phyloP scores from a whole-genome alignment of 2,888 invertebrate genomes.

The Hetaerina titia region DNA sequence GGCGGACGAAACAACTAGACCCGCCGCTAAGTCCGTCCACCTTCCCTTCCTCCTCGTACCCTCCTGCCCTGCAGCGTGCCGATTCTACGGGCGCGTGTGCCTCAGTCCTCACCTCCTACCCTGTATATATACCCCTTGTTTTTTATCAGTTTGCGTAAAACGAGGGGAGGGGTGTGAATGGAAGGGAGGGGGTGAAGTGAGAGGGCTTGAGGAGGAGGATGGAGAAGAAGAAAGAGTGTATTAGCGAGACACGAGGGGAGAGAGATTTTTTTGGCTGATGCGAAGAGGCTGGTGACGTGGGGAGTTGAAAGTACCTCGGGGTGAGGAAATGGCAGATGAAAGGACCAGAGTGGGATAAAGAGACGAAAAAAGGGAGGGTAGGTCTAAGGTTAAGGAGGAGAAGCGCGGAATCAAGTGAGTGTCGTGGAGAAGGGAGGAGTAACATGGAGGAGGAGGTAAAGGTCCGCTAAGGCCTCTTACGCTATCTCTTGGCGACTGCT shows the following conservation, averaged over 20 bases:
- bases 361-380: neutral
- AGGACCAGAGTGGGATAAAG: slow-evolving; percentile 26
- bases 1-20: neutral
- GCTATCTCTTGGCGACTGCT: slow-evolving; percentile 33
- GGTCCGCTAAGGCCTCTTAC: slow-evolving; percentile 9
- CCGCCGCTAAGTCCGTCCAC: neutral
- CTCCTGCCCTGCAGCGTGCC: neutral
- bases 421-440: slow-evolving; percentile 40
- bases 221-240: slow-evolving; percentile 15
- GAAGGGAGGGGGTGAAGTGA: neutral
- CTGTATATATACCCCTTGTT: slow-evolving; percentile 60
- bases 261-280: slow-evolving; percentile 20
- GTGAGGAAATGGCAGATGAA: slow-evolving; percentile 24
- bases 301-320: slow-evolving; percentile 15
- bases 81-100: slow-evolving; percentile 25
- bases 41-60: neutral
- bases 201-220: neutral
- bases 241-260: neutral
- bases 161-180: neutral
- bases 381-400: slow-evolving; percentile 9
- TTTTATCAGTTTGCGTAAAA: slow-evolving; percentile 56
- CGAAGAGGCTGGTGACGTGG: neutral
- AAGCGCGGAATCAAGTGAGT: neutral
- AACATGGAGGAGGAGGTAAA: neutral
- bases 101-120: slow-evolving; percentile 9